Percentiles rank a stretch among this genome's conserved stretches.
These are phyloP conservation scores for Rhingia rostrata DNA, from an alignment of 2,888 invertebrate species.

Conservation along the genomic window DNA sequence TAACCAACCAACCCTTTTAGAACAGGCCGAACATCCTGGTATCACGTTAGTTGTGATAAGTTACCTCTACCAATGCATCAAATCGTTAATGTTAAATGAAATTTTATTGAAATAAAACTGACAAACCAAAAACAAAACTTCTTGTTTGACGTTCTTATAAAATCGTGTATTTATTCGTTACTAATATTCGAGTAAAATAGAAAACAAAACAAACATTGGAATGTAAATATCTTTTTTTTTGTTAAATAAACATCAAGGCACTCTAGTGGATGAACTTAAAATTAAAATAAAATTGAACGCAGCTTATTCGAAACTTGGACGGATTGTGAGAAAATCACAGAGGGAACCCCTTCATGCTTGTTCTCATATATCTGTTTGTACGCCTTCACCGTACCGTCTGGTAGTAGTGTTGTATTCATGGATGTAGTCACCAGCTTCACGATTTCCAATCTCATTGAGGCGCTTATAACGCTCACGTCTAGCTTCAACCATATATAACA, in stretches of 20 bases:
- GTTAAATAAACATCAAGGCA: slow-evolving; percentile 40
- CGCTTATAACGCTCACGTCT: slow-evolving; percentile 90
- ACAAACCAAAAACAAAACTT: slow-evolving; percentile 7
- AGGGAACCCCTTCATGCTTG: slow-evolving; percentile 17
- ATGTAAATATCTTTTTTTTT: slow-evolving; percentile 24
- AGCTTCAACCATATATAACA: slow-evolving; percentile 92
- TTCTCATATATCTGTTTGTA: slow-evolving; percentile 89
- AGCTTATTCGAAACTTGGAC: slow-evolving; percentile 49
- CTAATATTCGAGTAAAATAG: slow-evolving; percentile 46
- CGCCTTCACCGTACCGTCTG: slow-evolving; percentile 85
- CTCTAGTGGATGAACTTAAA: slow-evolving; percentile 51
- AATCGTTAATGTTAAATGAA: slow-evolving; percentile 22
- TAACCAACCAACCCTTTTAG: no score
- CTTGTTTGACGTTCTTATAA: slow-evolving; percentile 31
- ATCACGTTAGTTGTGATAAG: background rate
- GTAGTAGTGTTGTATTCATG: slow-evolving; percentile 81
- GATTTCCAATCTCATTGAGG: slow-evolving; percentile 87
- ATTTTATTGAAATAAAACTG: slow-evolving; percentile 20
- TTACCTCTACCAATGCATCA: slow-evolving; percentile 10
- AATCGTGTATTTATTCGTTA: slow-evolving; percentile 48
- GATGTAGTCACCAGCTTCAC: slow-evolving; percentile 87
- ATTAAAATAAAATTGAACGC: slow-evolving; percentile 23
- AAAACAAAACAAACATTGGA: slow-evolving; percentile 43
- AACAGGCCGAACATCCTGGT: no score
- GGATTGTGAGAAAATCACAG: slow-evolving; percentile 59